Evolutionary conservation across 1,140 invertebrate genomes (phyloP), one percentile per base, ranked within the genome.

Genomic region (Drosophila eugracilis): DNA sequence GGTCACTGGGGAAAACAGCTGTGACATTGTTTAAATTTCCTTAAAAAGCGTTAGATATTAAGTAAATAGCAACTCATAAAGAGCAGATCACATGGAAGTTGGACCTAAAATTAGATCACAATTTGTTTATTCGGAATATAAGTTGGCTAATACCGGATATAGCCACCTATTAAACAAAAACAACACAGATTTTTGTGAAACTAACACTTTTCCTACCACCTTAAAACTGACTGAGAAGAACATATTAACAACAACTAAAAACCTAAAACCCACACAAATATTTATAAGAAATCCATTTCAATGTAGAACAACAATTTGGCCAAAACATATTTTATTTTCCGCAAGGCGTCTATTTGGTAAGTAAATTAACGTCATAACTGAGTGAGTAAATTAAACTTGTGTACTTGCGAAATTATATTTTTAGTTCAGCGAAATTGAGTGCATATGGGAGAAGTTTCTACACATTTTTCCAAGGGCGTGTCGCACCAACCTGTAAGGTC

Each of bases 1-100:
- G 65, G 65, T 67, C 47, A 32, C n/a, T 12, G 1, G 12, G 5
- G n/a, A 52, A 52, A 67, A 52, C 65, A 67, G 60, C 36, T 67
- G 65, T 67, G 17, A 22, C 36, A 26, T 52, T 30, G 47, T 28
- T 26, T 42, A 5, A 34, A 34, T 67, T 67, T 52, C 26, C 28
- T 24, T 36, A 54, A 24, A 53, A 32, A 19, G 14, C 28, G 36
- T 34, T n/a, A 17, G 7, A 42, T 6, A 19, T 10, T 14, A 34
- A 44, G 45, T 52, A 67, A 67, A 53, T 67, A 67, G 47, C 9
- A 36, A 53, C 45, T 7, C 4, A 1, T 21, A 22, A 10, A 4
- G 37, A 10, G 12, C 2, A 7, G 10, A 34, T 21, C 17, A 15
- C 2, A 50, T 42, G 7, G 5, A 17, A 14, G 14, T 14, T n/a